Conservation (phyloP, 2,797 vertebrate species). For the Chloroceryle amazona region DNA sequence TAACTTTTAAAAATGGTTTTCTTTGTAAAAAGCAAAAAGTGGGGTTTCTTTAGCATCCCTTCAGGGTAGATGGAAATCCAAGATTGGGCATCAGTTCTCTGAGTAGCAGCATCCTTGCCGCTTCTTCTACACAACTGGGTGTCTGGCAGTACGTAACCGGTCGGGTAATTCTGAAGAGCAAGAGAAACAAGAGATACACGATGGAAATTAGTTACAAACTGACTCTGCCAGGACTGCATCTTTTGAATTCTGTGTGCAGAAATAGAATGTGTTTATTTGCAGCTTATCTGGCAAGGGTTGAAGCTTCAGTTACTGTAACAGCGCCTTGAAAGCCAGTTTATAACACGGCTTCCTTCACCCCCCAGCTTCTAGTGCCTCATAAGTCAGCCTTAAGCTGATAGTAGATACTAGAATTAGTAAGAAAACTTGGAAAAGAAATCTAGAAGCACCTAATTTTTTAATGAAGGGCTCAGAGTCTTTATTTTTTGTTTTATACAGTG, state of each 20-base stretch:
- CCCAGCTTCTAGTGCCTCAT: fast-evolving
- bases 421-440: background rate
- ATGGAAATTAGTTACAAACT: fast-evolving
- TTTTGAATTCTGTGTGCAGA: background rate
- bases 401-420: background rate
- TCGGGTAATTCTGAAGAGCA: background rate
- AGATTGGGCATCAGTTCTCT: background rate
- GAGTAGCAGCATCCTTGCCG: background rate
- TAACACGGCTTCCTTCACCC: background rate
- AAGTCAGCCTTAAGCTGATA: background rate
- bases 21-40: background rate
- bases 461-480: background rate
- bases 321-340: background rate
- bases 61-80: background rate
- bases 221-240: background rate
- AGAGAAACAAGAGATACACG: background rate
- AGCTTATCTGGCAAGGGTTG: background rate
- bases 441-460: fast-evolving
- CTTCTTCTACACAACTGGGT: background rate
- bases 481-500: background rate
- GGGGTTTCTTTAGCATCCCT: background rate
- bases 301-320: background rate
- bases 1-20: background rate
- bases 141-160: background rate
- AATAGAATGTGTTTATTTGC: background rate